These are phyloP conservation scores for Myotis davidii DNA, from an alignment of 2,113 vertebrate genomes.

Conservation along the genomic window DNA sequence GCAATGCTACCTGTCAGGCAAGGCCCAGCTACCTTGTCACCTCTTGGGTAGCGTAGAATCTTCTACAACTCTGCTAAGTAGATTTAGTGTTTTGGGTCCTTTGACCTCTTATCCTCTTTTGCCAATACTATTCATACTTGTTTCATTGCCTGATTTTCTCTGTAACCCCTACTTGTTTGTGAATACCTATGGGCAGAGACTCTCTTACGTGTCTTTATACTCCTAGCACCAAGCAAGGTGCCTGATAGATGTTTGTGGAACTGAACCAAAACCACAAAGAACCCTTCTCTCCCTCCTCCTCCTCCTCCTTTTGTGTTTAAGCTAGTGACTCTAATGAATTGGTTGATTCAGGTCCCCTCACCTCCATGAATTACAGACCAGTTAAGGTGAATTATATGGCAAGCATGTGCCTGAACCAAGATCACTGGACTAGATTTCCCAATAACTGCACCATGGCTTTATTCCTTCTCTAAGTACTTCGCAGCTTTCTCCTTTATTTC, in stretches of 20 bases:
- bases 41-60: background rate
- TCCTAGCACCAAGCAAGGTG: background rate
- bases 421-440: conserved; percentile 44
- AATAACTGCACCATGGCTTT: background rate
- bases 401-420: background rate
- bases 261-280: conserved; percentile 25
- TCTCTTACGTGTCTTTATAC: background rate
- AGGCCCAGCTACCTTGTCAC: background rate
- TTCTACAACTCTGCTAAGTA: background rate
- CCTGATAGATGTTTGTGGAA: background rate
- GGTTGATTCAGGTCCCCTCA: background rate
- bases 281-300: too few species aligned
- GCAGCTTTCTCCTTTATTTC: background rate
- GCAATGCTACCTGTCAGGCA: background rate
- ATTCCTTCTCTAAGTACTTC: conserved; percentile 1
- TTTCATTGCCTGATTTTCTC: background rate
- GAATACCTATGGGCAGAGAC: background rate
- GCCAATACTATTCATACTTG: background rate
- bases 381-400: background rate
- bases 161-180: background rate
- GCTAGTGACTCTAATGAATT: background rate
- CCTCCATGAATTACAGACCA: background rate
- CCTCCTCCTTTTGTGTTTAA: background rate
- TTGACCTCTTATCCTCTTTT: background rate
- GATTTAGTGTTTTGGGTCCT: background rate